phyloP scores from a whole-genome alignment of 2,113 vertebrate species.

The Lagenorhynchus albirostris region DNA sequence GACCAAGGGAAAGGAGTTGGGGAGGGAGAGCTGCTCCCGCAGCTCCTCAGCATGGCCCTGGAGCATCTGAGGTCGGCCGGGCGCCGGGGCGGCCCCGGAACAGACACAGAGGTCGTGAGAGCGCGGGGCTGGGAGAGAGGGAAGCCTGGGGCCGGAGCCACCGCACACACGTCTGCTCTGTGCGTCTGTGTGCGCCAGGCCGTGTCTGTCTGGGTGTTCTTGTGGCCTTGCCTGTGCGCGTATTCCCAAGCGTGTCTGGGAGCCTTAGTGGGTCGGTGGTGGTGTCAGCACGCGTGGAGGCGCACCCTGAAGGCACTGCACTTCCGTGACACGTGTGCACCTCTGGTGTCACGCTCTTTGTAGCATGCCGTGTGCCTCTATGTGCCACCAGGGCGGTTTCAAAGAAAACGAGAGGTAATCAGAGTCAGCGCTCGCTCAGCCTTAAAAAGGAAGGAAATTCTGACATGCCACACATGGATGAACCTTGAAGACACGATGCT shows the following conservation, averaged over 20 bases:
- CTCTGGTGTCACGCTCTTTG: background rate
- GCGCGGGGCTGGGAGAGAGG: background rate
- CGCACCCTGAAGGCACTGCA: too few relatives aligned
- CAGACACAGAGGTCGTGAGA: background rate
- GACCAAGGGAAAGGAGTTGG: background rate
- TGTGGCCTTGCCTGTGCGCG: accelerated
- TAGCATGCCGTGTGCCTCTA: background rate
- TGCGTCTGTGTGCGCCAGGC: background rate
- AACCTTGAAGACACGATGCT: background rate
- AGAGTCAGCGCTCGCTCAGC: accelerated
- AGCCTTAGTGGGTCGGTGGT: background rate
- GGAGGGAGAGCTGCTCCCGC: too few relatives aligned
- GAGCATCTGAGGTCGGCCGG: background rate
- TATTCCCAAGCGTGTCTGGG: background rate
- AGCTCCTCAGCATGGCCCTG: background rate
- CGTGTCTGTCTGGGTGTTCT: background rate
- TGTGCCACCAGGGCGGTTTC: background rate
- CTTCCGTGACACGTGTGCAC: background rate
- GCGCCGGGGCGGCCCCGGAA: background rate
- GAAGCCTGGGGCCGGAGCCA: background rate
- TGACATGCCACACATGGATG: background rate
- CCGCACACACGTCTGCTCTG: accelerated
- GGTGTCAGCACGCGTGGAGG: too few relatives aligned
- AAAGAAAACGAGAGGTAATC: background rate
- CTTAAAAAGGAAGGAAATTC: background rate